Percentiles rank a stretch among this genome's conserved stretches.
These are phyloP conservation scores for Drosophila teissieri DNA, from an alignment of 1,140 invertebrate genomes.

Conservation along the genomic window DNA sequence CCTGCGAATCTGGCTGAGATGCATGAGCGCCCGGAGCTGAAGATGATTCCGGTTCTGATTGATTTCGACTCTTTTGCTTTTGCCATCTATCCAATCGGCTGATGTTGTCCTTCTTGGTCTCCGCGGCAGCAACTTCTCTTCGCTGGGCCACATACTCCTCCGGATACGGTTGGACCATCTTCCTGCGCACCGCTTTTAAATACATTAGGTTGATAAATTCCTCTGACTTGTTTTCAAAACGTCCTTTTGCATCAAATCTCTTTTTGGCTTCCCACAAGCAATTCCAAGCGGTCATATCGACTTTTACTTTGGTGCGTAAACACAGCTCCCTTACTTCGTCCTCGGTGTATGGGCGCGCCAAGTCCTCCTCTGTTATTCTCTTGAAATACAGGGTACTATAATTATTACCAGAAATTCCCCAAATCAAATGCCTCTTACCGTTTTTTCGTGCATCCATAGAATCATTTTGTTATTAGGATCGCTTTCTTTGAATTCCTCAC, in stretches of 20 bases:
- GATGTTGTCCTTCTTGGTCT: background rate
- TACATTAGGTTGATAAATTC: constrained; percentile 48
- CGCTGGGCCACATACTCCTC: background rate
- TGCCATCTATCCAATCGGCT: background rate
- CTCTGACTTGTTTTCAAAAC: constrained; percentile 30
- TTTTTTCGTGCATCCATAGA: constrained; percentile 9
- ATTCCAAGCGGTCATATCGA: constrained; percentile 45
- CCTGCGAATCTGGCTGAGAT: too few species aligned
- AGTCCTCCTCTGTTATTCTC: constrained; percentile 50
- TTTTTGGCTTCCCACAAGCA: constrained; percentile 51
- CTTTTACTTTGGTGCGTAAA: constrained; percentile 45
- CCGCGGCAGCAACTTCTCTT: background rate
- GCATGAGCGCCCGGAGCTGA: background rate
- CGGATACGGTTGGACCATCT: constrained; percentile 46
- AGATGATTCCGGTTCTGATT: background rate
- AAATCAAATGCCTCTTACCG: background rate
- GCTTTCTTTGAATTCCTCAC: background rate
- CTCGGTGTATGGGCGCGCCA: constrained; percentile 27
- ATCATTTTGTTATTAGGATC: background rate
- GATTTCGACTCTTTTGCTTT: background rate
- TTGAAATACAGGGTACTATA: background rate
- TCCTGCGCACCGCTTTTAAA: constrained; percentile 25
- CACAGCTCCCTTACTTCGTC: constrained; percentile 40
- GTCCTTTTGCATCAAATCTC: constrained; percentile 22
- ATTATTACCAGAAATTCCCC: too few species aligned